Evolutionary conservation across 2,797 vertebrate genomes (phyloP), one percentile per base, ranked within the genome.

Genomic region (Anniella stebbinsi): DNA sequence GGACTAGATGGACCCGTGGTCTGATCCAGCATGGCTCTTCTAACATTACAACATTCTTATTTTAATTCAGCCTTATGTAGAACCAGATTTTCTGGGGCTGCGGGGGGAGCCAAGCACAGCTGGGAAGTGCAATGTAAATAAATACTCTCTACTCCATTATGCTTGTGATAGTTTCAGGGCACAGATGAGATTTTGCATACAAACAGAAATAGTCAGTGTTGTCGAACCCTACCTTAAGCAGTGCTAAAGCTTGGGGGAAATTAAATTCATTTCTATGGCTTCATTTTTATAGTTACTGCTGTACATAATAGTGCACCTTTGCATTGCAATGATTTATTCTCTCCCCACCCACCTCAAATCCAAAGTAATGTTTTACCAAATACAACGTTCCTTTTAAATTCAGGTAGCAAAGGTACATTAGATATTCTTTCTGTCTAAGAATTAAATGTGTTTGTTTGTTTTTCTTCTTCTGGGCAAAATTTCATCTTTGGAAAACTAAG

Each of bases 141-240:
- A 38, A 81, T 63, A n/a, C n/a, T 25, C 54, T 63, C n/a, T 63
- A 36, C 1, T 38, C 17, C 41, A 25, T 84, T 45, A 48, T 48
- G 28, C 28, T 51, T 30, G 13, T 51, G 70, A 21, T 51, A 80
- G 41, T 69, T 69, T 80, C 11, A 80, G 41, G 66, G 45, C 45
- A 80, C 63, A 38, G 45, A 51, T 36, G 54, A 51, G 76, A 38
- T 10, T 93, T 86, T 93, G 76, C 91, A 93, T 90, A 84, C 51
- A 30, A 8, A 36, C 25, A 90, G 87, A 63, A 23, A 1, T 9
- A 33, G 17, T 41, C 60, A 78, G 13, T 28, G 25, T 70, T 80
- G 63, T 28, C 30, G 73, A 85, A 72, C 48, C 7, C 48, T 36
- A 30, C 75, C 25, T 75, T 60, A 36, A 86, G 8, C 48, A 21